Evolutionary conservation across 2,888 invertebrate genomes (phyloP).

Genomic region (Lepas anatifera): DNA sequence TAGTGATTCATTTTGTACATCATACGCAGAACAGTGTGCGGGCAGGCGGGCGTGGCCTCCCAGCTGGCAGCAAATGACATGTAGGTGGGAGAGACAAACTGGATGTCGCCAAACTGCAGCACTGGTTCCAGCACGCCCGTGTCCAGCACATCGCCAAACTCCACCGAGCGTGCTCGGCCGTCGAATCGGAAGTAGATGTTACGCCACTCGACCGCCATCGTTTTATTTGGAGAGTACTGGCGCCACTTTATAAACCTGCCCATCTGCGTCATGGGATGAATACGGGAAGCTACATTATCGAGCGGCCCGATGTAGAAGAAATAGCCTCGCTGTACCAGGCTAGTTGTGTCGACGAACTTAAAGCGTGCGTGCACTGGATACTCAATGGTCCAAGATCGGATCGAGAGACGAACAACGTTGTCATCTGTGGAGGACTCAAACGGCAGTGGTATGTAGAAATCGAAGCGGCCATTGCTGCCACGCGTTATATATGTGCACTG

Average conservation of each 20-base stretch:
- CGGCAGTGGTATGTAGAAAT: neutral
- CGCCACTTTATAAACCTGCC: slow-evolving; percentile 1
- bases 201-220: slow-evolving; percentile 9
- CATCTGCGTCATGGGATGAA: neutral
- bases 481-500: neutral
- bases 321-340: neutral
- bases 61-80: neutral
- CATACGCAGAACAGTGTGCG: neutral
- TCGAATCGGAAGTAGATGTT: neutral
- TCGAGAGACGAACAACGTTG: neutral
- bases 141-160: slow-evolving; percentile 6
- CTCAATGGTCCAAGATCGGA: slow-evolving; percentile 2
- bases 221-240: neutral
- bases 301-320: neutral
- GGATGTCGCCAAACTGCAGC: neutral
- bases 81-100: neutral
- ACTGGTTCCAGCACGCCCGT: neutral
- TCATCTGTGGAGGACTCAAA: neutral
- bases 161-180: neutral
- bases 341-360: neutral
- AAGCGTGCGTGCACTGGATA: slow-evolving; percentile 1
- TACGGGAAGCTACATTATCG: neutral
- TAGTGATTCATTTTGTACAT: neutral
- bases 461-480: neutral
- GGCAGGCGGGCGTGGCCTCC: neutral